Evolutionary conservation across 2,888 invertebrate genomes (phyloP), one percentile per base, ranked within the genome.

Genomic region (Synanthedon andrenaeformis): DNA sequence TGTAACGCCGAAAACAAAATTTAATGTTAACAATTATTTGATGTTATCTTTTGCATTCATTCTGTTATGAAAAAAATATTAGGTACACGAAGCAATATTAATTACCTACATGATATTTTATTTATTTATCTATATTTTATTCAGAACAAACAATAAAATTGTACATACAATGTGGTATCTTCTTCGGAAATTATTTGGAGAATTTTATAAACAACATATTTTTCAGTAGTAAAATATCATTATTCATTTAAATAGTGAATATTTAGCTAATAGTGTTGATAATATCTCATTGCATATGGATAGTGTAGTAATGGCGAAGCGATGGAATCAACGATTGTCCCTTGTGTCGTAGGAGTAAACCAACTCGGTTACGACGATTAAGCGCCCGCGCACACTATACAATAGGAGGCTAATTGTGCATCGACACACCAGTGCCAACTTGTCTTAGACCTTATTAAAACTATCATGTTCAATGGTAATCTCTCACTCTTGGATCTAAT

Each of bases 381-480:
- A 63, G 77, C 76, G 76, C 76, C 72, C 74, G 76, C 78, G 74
- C 79, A 63, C 66, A 58, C 60, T 56, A 61, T 64, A 79, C 77
- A 79, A 77, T 84, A 72, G 77, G 68, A 62, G 62, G 77, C 82
- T 86, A 85, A 87, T 87, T 86, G 83, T 84, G 74, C 81, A 83
- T 75, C 79, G 84, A 86, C 84, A 84, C 74, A 54, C 56, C 50
- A 65, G 67, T 70, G 74, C 52, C 55, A 54, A 52, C 28, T 14
- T 49, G 51, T 51, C 35, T 35, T 35, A 10, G 41, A 45, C 45
- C 35, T 52, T 35, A 41, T 52, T 14, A 2, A 53, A 53, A 42
- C 35, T 8, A 35, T 35, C 35, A 10, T 35, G 10, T 10, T 35
- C 8, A 35, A 35, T 35, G 35, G 10, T 35, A 10, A 10, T 35